Evolutionary conservation across 2,888 invertebrate species (phyloP), one percentile per base, ranked within the genome.

Genomic region (Allophyes oxyacanthae): DNA sequence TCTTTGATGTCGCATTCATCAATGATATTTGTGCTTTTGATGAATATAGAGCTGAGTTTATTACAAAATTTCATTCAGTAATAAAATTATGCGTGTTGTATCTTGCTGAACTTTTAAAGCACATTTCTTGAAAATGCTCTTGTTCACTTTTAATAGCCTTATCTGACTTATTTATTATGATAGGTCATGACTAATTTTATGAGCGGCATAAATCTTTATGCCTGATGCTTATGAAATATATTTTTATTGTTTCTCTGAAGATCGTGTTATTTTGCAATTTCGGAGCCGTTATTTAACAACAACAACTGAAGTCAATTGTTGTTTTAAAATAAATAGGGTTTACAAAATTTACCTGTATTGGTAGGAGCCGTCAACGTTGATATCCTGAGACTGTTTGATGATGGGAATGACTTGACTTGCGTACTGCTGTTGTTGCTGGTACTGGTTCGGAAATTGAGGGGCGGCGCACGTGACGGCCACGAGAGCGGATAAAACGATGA

Each of bases 341-440:
- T 11, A 4, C 9, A 42, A 26, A 36, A 48, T 52, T 81, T 85
- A 95, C 95, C 95, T 96, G 84, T 92, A 96, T 85, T 95, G 90
- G 79, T 95, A 96, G 44, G 94, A 92, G 42, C 96, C 95, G 68
- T 95, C 95, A 41, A 87, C 86, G 81, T 95, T 94, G 58, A 94
- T 85, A 44, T 95, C 94, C 68, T 95, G 95, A 14, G 88, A 78
- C 77, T 95, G 95, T 54, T 90, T 94, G 37, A 96, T 40, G 70
- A 96, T 96, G n/a, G 96, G 96, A 57, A 96, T 95, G n/a, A 77
- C 67, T 45, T 83, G 86, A 13, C 78, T 80, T 51, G 81, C 84
- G 60, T 86, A 83, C 49, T 85, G 83, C 36, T 89, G 88, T 41
- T 83, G 85, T n/a, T 48, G 69, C 20, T 79, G 78, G 57, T 85